A percentile compares a stretch with the other conserved stretches of the same genome.
These are phyloP conservation scores for Melanotus villosus DNA, from an alignment of 2,888 invertebrate genomes.

Conservation along the genomic window DNA sequence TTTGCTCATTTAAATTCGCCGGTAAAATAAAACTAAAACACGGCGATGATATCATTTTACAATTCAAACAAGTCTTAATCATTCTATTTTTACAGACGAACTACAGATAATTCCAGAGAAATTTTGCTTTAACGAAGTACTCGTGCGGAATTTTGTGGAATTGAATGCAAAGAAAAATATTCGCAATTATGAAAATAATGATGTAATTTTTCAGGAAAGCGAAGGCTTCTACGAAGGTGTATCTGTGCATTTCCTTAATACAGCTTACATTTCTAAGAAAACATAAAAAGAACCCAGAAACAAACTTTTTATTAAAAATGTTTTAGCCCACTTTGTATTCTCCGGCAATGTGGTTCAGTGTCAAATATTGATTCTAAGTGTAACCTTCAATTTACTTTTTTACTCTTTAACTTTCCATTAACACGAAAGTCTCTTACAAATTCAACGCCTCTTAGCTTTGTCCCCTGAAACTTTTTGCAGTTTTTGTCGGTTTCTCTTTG, in stretches of 20 bases:
- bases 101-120: no score
- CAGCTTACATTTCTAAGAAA: neutral
- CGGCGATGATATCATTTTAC: no score
- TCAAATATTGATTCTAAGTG: slow-evolving; percentile 6
- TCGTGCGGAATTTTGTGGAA: neutral
- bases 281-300: neutral
- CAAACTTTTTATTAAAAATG: slow-evolving; percentile 2
- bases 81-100: no score
- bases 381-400: neutral
- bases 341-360: neutral
- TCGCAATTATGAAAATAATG: slow-evolving; percentile 1
- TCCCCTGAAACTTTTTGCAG: neutral
- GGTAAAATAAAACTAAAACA: no score
- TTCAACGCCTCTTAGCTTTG: neutral
- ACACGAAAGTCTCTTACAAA: neutral
- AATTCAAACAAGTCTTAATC: no score
- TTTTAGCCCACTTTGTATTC: neutral
- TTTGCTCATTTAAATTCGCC: no score
- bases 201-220: neutral
- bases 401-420: neutral
- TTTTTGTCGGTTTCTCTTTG: neutral
- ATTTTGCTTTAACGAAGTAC: neutral
- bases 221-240: neutral
- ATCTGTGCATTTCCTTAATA: slow-evolving; percentile 7
- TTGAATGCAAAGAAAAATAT: neutral